phyloP scores from a whole-genome alignment of 2,888 invertebrate genomes.

The Xylota segnis region DNA sequence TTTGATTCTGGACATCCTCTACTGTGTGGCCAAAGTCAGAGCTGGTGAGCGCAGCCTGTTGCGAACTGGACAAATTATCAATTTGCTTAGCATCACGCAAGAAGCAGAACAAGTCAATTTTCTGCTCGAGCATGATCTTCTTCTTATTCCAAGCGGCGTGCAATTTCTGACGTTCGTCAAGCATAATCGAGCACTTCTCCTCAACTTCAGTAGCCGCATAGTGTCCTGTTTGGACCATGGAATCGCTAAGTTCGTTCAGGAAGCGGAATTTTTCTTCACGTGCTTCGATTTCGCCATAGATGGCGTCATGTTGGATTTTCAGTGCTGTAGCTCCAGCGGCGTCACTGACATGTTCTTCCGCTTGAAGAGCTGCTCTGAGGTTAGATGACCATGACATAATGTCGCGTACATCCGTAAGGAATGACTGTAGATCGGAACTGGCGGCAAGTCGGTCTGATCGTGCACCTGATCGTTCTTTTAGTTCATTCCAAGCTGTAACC shows the following conservation, averaged over 20 bases:
- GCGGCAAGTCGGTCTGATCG: conserved; percentile 93
- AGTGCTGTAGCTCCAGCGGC: conserved; percentile 92
- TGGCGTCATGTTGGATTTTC: conserved; percentile 92
- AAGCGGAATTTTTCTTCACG: conserved; percentile 92
- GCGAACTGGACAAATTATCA: conserved; percentile 93
- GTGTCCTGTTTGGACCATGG: conserved; percentile 94
- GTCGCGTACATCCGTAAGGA: conserved; percentile 94
- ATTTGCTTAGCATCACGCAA: conserved; percentile 96
- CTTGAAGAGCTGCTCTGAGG: conserved; percentile 90
- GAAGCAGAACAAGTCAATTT: conserved; percentile 97
- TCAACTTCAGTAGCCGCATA: conserved; percentile 92
- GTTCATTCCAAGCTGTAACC: conserved; percentile 93
- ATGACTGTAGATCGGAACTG: conserved; percentile 95
- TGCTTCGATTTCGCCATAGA: conserved; percentile 95
- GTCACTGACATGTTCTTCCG: conserved; percentile 93
- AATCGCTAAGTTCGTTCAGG: conserved; percentile 91
- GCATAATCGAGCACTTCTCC: conserved; percentile 90
- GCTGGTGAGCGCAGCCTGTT: conserved; percentile 91
- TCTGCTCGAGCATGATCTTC: conserved; percentile 94
- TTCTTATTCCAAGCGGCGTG: conserved; percentile 95
- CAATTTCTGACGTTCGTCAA: conserved; percentile 91
- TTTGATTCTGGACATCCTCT: conserved; percentile 94
- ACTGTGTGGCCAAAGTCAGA: conserved; percentile 91
- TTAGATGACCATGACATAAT: conserved; percentile 94
- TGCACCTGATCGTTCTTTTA: conserved; percentile 93